Evolutionary conservation across 2,888 invertebrate genomes (phyloP), one percentile per base, ranked within the genome.

Genomic region (Oscheius sp.): DNA sequence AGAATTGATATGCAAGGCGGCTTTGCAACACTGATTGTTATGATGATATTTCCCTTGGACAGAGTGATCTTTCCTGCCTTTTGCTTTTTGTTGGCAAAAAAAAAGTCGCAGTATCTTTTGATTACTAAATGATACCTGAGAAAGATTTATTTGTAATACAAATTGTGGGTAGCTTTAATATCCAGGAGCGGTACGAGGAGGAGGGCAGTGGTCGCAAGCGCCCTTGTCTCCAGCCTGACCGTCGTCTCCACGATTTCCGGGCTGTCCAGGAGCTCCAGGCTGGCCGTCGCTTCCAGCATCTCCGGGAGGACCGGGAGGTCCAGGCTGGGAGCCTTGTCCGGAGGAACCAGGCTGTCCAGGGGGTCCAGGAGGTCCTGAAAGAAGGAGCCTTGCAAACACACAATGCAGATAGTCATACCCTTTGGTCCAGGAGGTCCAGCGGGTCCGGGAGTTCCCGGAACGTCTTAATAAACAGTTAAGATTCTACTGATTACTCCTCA

Each of bases 191-290:
- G 80, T 80, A 58, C 80, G 66, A 73, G 80, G 80, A 73, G 80
- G 80, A 73, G 80, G 80, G 77, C 83, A 84, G 76, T 84, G 83
- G 63, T 80, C 80, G 82, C 83, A 84, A 74, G 81, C 78, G 53
- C 84, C 84, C 73, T 76, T 73, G 42, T 73, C 76, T 80, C 87
- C 88, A 55, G 85, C 82, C 29, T 85, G 84, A 51, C 89, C 88
- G 63, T 77, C 81, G 74, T 78, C 82, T 55, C 91, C 91, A 1
- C 92, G 90, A 0, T 91, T 91, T 2, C 93, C 93, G 0, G 93
- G 92, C 0, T 93, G 70, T 79, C 81, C 81, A 62, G 79, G 78
- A 68, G 75, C 74, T 77, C 79, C 81, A n/a, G 78, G 70, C 35
- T 75, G 74, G 79, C 81, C 84, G 42, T 83, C 82, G 70, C 57